Evolutionary conservation across 2,797 vertebrate genomes (phyloP), one percentile per base, ranked within the genome.

Genomic region (Sarcoramphus papa): DNA sequence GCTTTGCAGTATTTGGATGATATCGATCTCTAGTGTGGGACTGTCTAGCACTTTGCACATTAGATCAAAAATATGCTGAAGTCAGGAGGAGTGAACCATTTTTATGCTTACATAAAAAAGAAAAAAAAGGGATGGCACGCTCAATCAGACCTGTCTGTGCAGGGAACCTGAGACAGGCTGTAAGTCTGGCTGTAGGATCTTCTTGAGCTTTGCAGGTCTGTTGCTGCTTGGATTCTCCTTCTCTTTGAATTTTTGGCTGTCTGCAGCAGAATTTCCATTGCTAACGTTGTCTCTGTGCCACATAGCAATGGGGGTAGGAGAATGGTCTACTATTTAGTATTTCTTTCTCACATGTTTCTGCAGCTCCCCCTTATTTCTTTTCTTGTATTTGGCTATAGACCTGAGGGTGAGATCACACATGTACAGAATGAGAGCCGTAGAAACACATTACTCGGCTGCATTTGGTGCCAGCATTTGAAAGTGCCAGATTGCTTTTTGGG

Each of bases 281-380:
- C 87, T 96, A 81, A 76, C 12, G 0, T 92, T 88, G 74, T 95
- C 47, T 93, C 76, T 74, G 50, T 81, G 85, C 93, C 94, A 91
- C 82, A 81, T 14, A 93, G 65, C 91, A 88, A 74, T 6, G 8
- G 76, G 69, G 30, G 59, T 35, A 78, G 77, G 73, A 91, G 57
- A 96, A 75, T 24, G 43, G 53, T 65, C 51, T 90, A 40, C 65
- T 90, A 30, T 62, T 75, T 93, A 90, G 48, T 86, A 62, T 76
- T 88, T 92, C 65, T 92, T 92, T 91, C 74, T 97, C 91, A 82
- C 82, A 64, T 86, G 93, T 93, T 95, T 95, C 91, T 96, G 79
- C 91, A 93, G 79, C 69, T 97, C 76, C 56, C 40, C 45, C 70
- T 76, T 95, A 73, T 70, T 94, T 92, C 48, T 95, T 95, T 88